These are phyloP conservation scores for Trachelus iudaicus DNA, from an alignment of 2,888 invertebrate genomes.

Conservation along the genomic window DNA sequence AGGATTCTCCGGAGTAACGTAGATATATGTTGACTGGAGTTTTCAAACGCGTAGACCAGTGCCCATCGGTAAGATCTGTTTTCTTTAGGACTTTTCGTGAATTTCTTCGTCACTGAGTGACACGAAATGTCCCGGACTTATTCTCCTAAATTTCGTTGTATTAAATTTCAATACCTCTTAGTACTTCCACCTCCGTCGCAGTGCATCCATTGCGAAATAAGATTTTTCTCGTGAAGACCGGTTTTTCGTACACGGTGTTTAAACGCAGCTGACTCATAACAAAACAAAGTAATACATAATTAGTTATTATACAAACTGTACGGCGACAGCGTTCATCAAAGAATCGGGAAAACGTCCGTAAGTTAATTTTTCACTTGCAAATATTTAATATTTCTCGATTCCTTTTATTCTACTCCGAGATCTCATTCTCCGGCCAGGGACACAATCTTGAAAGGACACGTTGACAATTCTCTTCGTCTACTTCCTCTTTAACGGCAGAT, in stretches of 20 bases:
- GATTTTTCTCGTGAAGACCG: not conserved
- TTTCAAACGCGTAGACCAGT: conserved; percentile 5
- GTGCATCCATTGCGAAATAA: not conserved
- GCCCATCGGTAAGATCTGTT: not conserved
- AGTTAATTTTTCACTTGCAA: not conserved
- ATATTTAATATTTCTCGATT: not conserved
- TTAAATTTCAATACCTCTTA: not conserved
- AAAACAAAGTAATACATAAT: not conserved
- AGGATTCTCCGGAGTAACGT: conserved; percentile 24
- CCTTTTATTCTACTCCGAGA: not conserved
- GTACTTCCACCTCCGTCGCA: not conserved
- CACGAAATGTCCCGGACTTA: not conserved
- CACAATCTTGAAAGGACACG: not conserved
- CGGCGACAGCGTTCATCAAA: not conserved
- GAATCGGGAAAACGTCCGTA: not conserved
- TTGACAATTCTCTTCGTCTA: not conserved
- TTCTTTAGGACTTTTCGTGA: not conserved
- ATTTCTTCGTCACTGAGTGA: not conserved
- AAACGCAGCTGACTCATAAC: not conserved
- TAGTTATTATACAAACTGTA: not conserved
- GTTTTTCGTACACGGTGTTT: not conserved
- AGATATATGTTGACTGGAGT: conserved; percentile 15
- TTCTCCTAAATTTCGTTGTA: not conserved
- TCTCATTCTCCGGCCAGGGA: not conserved
- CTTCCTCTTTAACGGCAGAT: not conserved